These are phyloP conservation scores for Drosophila austrosaltans DNA, from an alignment of 2,888 invertebrate genomes.

Conservation along the genomic window DNA sequence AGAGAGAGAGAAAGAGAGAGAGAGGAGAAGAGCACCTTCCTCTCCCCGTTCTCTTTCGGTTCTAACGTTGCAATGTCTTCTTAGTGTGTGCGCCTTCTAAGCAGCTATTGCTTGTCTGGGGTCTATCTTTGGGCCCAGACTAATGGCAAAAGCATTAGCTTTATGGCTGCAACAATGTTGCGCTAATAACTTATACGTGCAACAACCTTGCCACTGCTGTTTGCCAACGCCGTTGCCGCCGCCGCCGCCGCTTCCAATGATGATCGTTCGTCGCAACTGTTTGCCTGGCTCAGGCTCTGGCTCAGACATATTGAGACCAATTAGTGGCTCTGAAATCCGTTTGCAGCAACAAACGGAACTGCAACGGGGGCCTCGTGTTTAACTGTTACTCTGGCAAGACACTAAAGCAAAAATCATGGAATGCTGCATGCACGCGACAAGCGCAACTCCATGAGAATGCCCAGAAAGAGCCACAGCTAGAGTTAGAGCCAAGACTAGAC, in stretches of 20 bases:
- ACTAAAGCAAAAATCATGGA: constrained; percentile 35
- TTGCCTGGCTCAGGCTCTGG: constrained; percentile 16
- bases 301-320: constrained; percentile 76
- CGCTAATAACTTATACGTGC: constrained; percentile 64
- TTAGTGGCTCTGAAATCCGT: constrained; percentile 81
- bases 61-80: not conserved
- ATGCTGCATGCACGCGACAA: constrained; percentile 71
- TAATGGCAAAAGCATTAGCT: constrained; percentile 50
- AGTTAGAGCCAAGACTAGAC: constrained; percentile 30
- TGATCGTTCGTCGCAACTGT: constrained; percentile 15
- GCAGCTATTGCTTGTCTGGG: constrained; percentile 4
- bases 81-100: not conserved
- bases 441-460: constrained; percentile 19
- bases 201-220: constrained; percentile 64
- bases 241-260: constrained; percentile 26
- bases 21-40: not conserved
- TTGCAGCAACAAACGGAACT: constrained; percentile 82
- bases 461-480: constrained; percentile 2
- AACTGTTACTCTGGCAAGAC: constrained; percentile 57
- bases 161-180: constrained; percentile 68
- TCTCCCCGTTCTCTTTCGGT: not conserved
- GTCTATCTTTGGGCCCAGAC: constrained; percentile 33
- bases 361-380: constrained; percentile 56
- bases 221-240: not conserved
- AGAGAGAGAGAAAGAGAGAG: too few relatives aligned